Base-by-base conservation (phyloP, 1,140 invertebrate species). In the Bombus cullumanus region DNA sequence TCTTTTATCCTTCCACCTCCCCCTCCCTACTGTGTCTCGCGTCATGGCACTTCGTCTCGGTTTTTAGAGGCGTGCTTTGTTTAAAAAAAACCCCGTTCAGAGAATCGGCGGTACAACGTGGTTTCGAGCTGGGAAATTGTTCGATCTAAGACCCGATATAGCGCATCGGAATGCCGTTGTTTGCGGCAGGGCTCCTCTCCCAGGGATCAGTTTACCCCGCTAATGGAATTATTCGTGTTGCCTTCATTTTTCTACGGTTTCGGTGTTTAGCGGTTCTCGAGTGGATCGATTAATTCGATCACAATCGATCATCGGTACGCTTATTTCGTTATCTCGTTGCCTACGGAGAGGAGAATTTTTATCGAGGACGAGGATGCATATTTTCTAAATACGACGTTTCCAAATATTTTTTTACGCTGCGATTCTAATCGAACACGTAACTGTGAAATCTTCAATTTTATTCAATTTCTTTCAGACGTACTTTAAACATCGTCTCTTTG, bases 1-100 rank as follows among this genome's bases (percentile, higher is more conserved):
- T 28, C 68, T 66, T 86, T 57, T 66, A 57, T 78, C 80, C 71
- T 64, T 72, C 31, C 59, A 64, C 57, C 76, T 39, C 59, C 78
- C 47, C 34, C 18, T 31, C 71, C n/a, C 57, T 25, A 77, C 34
- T 18, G 39, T 37, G 59, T 74, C 62, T 31, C 53, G 80, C 71
- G 69, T 22, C 66, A 64, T 37, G 12, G 43, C 37, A 66, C 39
- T 5, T 72, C 73, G 81, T 77, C 66, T 76, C 57, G 39, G 41
- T 76, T 62, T 71, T 79, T 62, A 41, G 28, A 18, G 59, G 62
- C 43, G 39, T 71, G 75, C 66, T 57, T 41, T 57, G 82, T 87
- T 90, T 62, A 69, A 69, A 83, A 34, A 34, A 34, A 34, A 76
- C 34, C 28, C 15, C 62, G 31, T 12, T 12, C 31, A 13, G 28